These are phyloP conservation scores for Drosophila cognata DNA, from an alignment of 2,888 invertebrate species.

Conservation along the genomic window DNA sequence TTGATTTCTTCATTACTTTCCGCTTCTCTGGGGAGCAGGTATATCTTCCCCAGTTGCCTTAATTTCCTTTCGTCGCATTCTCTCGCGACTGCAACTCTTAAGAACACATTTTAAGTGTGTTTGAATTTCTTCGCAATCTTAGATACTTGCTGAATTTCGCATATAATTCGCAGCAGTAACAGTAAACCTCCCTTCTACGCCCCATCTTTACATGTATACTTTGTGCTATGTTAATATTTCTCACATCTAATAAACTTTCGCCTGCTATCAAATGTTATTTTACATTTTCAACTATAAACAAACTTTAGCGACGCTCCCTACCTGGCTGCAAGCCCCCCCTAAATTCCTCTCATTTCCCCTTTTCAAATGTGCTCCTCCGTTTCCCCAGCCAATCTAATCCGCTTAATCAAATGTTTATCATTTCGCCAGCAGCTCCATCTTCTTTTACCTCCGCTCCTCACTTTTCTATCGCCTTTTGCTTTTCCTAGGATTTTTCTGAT, in stretches of 20 bases:
- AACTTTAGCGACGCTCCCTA: constrained; percentile 31
- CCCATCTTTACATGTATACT: constrained; percentile 5
- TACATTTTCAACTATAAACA: constrained; percentile 40
- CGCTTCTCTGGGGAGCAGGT: not conserved
- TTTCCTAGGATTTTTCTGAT: constrained; percentile 51
- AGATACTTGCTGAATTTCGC: not conserved
- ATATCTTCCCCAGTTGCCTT: constrained; percentile 1
- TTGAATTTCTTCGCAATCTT: constrained; percentile 55
- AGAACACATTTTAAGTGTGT: constrained; percentile 58
- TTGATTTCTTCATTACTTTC: constrained; percentile 11
- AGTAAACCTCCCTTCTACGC: not conserved
- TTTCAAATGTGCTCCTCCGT: not conserved
- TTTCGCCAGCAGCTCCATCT: constrained; percentile 37
- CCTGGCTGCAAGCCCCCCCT: constrained; percentile 12
- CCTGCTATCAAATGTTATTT: constrained; percentile 48
- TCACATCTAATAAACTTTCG: constrained; percentile 73
- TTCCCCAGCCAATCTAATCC: constrained; percentile 53
- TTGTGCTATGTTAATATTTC: constrained; percentile 67
- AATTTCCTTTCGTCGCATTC: not conserved
- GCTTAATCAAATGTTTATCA: constrained; percentile 80
- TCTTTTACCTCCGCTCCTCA: not conserved
- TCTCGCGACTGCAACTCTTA: constrained; percentile 5
- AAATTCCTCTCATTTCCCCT: not conserved
- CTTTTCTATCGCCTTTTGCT: constrained; percentile 12
- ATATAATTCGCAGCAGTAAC: constrained; percentile 3